Evolutionary conservation across 1,140 invertebrate species (phyloP).

Genomic region (Phenacoccus solenopsis): DNA sequence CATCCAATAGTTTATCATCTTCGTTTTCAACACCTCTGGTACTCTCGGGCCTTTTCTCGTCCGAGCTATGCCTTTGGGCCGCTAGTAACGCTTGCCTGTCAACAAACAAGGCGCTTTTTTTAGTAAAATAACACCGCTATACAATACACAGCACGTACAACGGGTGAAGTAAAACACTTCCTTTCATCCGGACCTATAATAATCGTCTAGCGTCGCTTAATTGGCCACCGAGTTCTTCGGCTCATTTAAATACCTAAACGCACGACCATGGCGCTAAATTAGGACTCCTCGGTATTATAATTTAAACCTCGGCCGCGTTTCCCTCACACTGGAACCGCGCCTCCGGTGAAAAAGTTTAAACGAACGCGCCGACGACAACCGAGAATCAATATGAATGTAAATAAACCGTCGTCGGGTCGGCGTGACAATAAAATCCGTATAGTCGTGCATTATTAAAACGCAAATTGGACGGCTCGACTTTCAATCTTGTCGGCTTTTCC

Average conservation of each 20-base stretch:
- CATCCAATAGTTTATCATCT: constrained; percentile 76
- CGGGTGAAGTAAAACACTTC: too few relatives aligned
- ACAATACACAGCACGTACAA: too few relatives aligned
- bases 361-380: background rate
- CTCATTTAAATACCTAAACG: background rate
- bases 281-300: background rate
- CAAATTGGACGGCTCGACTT: background rate
- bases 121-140: too few relatives aligned
- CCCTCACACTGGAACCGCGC: background rate
- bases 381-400: background rate
- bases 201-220: too few relatives aligned
- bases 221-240: too few relatives aligned
- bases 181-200: too few relatives aligned
- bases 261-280: background rate
- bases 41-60: constrained; percentile 31
- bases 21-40: constrained; percentile 35
- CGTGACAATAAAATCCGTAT: background rate
- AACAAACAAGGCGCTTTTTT: too few relatives aligned
- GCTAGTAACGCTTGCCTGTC: constrained; percentile 75
- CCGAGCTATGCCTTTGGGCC: constrained; percentile 39
- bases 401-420: background rate
- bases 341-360: background rate
- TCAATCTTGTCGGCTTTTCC: background rate
- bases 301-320: background rate
- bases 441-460: background rate